A percentile compares a stretch with the other conserved stretches of the same genome.
Evolutionary conservation across 2,797 vertebrate species (phyloP).

Genomic region (Spinus olivaceus): DNA sequence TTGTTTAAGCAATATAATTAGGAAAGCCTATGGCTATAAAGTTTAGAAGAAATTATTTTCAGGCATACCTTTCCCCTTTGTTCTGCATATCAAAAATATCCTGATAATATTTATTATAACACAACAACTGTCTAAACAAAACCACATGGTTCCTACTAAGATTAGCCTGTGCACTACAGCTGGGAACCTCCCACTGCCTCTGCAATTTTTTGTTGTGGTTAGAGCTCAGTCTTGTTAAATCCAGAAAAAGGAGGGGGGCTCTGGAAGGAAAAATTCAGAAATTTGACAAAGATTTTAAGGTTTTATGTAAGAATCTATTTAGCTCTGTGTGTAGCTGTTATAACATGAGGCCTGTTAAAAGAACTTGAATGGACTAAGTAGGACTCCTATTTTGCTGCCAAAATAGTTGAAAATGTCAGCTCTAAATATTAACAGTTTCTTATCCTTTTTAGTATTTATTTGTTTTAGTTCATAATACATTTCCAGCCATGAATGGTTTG

Average conservation of each 20-base stretch:
- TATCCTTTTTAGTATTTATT: background rate
- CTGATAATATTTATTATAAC: background rate
- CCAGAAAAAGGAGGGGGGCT: rapidly evolving
- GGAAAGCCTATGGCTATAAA: background rate
- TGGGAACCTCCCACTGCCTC: background rate
- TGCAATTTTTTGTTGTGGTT: background rate
- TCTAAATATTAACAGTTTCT: background rate
- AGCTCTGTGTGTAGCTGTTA: background rate
- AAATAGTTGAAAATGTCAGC: background rate
- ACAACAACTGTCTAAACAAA: background rate
- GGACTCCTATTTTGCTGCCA: background rate
- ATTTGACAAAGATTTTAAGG: background rate
- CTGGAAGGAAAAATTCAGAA: background rate
- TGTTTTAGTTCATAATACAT: background rate
- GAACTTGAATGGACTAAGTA: background rate
- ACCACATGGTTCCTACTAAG: background rate
- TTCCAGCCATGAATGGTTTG: background rate
- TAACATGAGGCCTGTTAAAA: background rate
- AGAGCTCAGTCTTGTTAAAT: background rate
- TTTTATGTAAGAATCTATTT: background rate
- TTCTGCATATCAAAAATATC: background rate
- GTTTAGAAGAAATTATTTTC: background rate
- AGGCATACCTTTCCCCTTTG: background rate
- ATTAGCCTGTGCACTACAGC: background rate
- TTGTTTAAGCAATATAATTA: background rate